Base-by-base conservation (phyloP, 2,797 vertebrate genomes). In the Xenentodon cancila region DNA sequence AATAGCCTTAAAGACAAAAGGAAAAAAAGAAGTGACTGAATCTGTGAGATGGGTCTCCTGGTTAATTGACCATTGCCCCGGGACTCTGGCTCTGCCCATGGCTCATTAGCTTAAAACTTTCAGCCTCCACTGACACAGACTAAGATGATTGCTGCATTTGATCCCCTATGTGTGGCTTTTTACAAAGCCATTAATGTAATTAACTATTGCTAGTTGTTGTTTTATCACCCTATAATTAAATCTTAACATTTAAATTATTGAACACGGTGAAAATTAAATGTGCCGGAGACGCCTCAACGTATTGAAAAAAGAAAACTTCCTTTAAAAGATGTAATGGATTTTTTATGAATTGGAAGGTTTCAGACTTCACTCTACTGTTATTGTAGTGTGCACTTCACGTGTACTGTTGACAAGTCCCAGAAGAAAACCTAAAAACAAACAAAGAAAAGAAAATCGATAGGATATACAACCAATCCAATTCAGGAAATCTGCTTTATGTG, bases 61-160 rank as follows among this genome's bases (percentile, higher is more conserved):
- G 65, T 85, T 91, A 88, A 84, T 88, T 86, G 82, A 75, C 83
- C 82, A 61, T 84, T 57, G 77, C 82, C 77, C 60, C 63, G 78
- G 73, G 81, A 90, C 79, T 84, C 75, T 1, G 67, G 69, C 84
- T 87, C 71, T 63, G 75, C 71, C 69, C 74, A 69, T 11, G 75
- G 76, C 84, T 85, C 85, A 84, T 90, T 89, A 86, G 71, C 73
- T 53, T 0, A 50, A 48, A 59, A 83, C 59, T 51, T 50, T 47
- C 72, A 65, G 61, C 82, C 77, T 79, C 76, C 73, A 32, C 74
- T 56, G 71, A 84, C 80, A 74, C 68, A 53, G 54, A 42, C 9
- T 56, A 46, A 63, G 71, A 76, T 58, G 75, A 81, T 62, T 60
- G 72, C 72, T 67, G 64, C 53, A 22, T 75, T 71, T 71, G 52